These are phyloP conservation scores for Pelmatolapia mariae DNA, from an alignment of 2,113 vertebrate species.

Conservation along the genomic window DNA sequence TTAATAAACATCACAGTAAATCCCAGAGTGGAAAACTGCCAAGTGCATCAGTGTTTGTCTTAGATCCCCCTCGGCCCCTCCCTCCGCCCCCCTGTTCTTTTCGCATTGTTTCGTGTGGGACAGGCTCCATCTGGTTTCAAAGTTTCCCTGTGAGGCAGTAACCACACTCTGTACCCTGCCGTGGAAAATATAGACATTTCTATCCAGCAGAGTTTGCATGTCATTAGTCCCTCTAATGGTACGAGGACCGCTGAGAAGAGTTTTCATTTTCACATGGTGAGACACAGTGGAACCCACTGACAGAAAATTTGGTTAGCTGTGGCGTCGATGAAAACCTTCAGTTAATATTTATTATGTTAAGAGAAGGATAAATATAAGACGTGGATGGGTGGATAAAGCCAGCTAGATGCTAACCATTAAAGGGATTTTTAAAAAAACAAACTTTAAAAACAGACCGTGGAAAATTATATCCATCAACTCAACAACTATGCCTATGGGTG, in stretches of 20 bases:
- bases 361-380: background rate
- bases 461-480: background rate
- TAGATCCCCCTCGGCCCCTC: background rate
- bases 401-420: background rate
- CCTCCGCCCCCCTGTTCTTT: constrained; percentile 1
- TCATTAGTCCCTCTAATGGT: constrained; percentile 23
- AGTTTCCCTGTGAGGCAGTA: constrained; percentile 44
- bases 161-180: constrained; percentile 41
- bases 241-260: background rate
- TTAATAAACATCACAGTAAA: constrained; percentile 18
- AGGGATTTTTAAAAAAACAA: background rate
- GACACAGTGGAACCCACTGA: background rate
- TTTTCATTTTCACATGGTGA: constrained; percentile 20
- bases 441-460: background rate
- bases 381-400: background rate
- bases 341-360: background rate
- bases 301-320: background rate
- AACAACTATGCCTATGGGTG: background rate
- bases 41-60: constrained; percentile 35
- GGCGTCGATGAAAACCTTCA: background rate
- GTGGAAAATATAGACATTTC: constrained; percentile 43
- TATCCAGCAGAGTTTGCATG: constrained; percentile 39
- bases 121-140: constrained; percentile 53
- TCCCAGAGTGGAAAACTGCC: constrained; percentile 31
- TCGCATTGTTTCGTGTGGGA: constrained; percentile 41